Conservation (phyloP, 2,888 invertebrate genomes). For the Zygothrica quintamaculata region DNA sequence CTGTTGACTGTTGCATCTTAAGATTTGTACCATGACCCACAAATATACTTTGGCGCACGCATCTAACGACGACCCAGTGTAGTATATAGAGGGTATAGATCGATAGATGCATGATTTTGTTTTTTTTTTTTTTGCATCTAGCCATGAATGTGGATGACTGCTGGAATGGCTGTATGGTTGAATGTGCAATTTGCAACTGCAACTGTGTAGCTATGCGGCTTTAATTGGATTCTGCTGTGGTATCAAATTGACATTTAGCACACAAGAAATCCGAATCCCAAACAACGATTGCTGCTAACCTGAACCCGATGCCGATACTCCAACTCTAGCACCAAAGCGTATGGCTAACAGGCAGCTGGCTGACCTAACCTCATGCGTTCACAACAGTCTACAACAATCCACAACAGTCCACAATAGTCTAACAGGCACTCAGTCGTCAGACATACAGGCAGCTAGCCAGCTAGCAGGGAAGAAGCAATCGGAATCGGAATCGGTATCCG, state of each 20-base stretch:
- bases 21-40: conserved; percentile 78
- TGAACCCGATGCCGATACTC: conserved; percentile 28
- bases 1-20: conserved; percentile 39
- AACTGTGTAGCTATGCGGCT: conserved; percentile 57
- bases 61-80: conserved; percentile 66
- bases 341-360: conserved; percentile 32
- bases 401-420: not conserved
- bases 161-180: too few species aligned
- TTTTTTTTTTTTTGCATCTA: too few species aligned
- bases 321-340: conserved; percentile 30
- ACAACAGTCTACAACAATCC: not conserved
- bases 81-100: conserved; percentile 10
- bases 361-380: conserved; percentile 75
- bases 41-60: conserved; percentile 75
- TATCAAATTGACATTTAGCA: conserved; percentile 80
- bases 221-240: conserved; percentile 72
- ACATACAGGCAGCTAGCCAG: not conserved
- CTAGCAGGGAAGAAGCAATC: conserved; percentile 21
- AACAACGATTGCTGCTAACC: not conserved
- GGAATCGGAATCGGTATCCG: conserved; percentile 38
- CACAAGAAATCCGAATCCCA: conserved; percentile 38
- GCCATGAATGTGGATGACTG: conserved; percentile 12
- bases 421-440: too few species aligned
- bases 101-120: conserved; percentile 34
- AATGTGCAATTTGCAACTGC: conserved; percentile 73